Evolutionary conservation across 2,888 invertebrate genomes (phyloP), one percentile per base, ranked within the genome.

Genomic region (Polyommatus icarus): DNA sequence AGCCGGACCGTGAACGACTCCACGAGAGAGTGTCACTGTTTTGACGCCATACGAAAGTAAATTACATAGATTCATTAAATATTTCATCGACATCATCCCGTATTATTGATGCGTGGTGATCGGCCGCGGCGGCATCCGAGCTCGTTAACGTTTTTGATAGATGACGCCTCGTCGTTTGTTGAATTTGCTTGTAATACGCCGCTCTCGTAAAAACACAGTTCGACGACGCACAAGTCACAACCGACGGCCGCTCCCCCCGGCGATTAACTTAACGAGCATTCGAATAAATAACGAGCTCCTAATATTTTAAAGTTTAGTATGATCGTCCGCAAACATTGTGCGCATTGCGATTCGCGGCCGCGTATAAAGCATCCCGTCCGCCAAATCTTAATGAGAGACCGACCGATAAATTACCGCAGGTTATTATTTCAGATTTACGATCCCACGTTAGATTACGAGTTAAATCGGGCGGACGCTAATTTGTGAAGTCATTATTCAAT

Each of bases 61-160:
- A 88, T 88, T 86, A 84, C 83, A 85, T 82, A 83, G 79, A 83
- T 83, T 83, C 84, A 76, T 84, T 83, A 79, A 82, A 82, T 87
- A 87, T 90, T 90, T 89, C 88, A 88, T 89, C 89, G 87, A 85
- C 87, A 89, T 89, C 88, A 88, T 90, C 87, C 87, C 88, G 86
- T 89, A 89, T 92, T 91, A 92, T 91, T 90, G 89, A 90, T 87
- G 84, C 85, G 85, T 85, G 85, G 88, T 88, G 90, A 91, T 91
- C 92, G 91, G 92, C 89, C 85, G 89, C 88, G 88, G 46, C 89
- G 87, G 91, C 90, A 91, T 92, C 91, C 85, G 84, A 87, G 91
- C 92, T 94, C 93, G 93, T 93, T 93, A 93, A 90, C 86, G 90
- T 91, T 91, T 92, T 92, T 93, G 94, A 94, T 93, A 93, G 93